These are phyloP conservation scores for Tokudaia muenninki DNA, from an alignment of 2,797 vertebrate species.

Conservation along the genomic window DNA sequence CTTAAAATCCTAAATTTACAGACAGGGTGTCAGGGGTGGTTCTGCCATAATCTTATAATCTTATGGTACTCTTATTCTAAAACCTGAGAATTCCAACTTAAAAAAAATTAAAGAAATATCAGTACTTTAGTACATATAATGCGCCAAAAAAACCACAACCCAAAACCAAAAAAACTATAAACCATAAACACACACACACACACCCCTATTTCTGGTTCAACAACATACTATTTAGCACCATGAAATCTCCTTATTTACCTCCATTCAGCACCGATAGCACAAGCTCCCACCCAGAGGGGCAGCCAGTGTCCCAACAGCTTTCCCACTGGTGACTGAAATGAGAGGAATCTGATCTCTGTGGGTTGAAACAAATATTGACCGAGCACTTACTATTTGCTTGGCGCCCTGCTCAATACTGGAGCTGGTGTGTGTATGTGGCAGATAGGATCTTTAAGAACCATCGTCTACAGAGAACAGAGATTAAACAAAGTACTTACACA, in stretches of 20 bases:
- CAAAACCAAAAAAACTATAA: too few species aligned
- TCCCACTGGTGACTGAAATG: neutral
- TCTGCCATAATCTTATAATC: slow-evolving; percentile 5
- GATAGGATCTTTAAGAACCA: neutral
- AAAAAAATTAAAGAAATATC: slow-evolving; percentile 22
- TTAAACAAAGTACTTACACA: neutral
- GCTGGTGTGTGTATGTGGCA: neutral
- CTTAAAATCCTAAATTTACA: neutral
- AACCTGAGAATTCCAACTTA: slow-evolving; percentile 32
- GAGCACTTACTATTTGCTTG: neutral
- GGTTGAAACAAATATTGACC: slow-evolving; percentile 6
- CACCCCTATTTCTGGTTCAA: slow-evolving; percentile 15
- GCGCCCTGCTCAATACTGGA: neutral
- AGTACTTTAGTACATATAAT: neutral
- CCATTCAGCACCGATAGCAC: neutral
- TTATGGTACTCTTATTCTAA: slow-evolving; percentile 24
- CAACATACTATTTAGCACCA: neutral
- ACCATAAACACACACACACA: neutral
- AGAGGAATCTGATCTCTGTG: slow-evolving; percentile 40
- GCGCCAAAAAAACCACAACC: neutral
- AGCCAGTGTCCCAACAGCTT: slow-evolving; percentile 43
- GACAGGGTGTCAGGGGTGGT: neutral
- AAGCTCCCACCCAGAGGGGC: neutral
- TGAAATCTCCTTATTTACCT: slow-evolving; percentile 2
- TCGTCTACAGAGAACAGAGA: neutral